These are phyloP conservation scores for Drosophila equinoxialis DNA, from an alignment of 1,140 invertebrate species.

Conservation along the genomic window DNA sequence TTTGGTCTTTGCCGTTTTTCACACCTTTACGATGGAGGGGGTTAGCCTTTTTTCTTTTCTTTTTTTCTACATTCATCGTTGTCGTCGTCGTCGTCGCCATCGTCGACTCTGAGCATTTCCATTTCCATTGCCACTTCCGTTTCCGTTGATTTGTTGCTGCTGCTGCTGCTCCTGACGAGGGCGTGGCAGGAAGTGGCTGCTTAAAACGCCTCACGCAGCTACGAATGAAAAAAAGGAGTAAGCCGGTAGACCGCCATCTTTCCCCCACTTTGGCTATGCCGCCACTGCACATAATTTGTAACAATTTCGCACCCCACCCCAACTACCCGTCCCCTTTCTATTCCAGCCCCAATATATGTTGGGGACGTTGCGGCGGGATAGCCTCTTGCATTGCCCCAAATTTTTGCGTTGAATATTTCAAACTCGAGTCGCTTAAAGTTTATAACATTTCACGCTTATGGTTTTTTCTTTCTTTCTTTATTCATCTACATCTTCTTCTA, in stretches of 20 bases:
- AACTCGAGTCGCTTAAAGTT: constrained; percentile 35
- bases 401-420: constrained; percentile 27
- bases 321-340: not conserved
- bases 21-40: constrained; percentile 37
- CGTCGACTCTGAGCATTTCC: constrained; percentile 60
- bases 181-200: constrained; percentile 73
- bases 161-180: constrained; percentile 18
- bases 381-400: constrained; percentile 59
- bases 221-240: not conserved
- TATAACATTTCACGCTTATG: constrained; percentile 42
- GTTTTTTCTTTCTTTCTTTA: constrained; percentile 18
- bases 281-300: constrained; percentile 76
- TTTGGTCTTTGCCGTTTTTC: constrained; percentile 39
- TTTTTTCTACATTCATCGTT: constrained; percentile 28
- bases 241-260: not conserved
- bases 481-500: constrained; percentile 22
- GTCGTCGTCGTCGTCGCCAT: constrained; percentile 35
- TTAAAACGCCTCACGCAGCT: constrained; percentile 69
- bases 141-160: constrained; percentile 76
- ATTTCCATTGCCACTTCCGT: constrained; percentile 79
- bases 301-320: constrained; percentile 61
- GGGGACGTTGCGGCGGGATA: not conserved
- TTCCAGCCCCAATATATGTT: constrained; percentile 30
- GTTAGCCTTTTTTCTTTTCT: constrained; percentile 50
- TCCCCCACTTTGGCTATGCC: constrained; percentile 29